A percentile compares a stretch with the other conserved stretches of the same genome.
Evolutionary conservation across 2,888 invertebrate species (phyloP).

Genomic region (Hymenopus coronatus): DNA sequence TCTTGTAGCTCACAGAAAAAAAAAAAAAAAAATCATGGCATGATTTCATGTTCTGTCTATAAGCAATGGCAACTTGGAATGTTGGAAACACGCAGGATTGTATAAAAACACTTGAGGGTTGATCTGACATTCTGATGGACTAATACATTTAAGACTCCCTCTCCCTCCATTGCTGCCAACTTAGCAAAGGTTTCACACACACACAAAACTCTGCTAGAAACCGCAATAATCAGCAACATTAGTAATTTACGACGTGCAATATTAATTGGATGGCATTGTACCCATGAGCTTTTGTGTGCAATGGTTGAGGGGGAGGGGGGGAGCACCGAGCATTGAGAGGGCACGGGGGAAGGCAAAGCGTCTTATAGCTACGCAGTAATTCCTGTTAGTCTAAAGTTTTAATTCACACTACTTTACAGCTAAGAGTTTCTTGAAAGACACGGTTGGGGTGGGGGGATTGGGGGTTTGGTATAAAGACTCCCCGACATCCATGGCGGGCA

Average conservation of each 20-base stretch:
- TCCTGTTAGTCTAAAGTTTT: conserved; percentile 63
- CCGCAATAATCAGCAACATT: conserved; percentile 7
- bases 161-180: no score
- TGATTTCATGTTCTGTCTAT: no score
- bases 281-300: conserved; percentile 9
- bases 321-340: background rate
- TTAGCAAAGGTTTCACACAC: background rate
- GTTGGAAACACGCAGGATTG: no score
- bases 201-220: background rate
- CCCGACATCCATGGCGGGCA: background rate
- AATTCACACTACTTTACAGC: conserved; percentile 56
- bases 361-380: conserved; percentile 45
- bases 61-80: no score
- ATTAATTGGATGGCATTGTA: conserved; percentile 25
- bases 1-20: no score
- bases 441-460: conserved; percentile 36
- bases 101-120: no score
- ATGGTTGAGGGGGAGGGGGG: background rate
- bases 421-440: conserved; percentile 43
- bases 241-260: conserved; percentile 16
- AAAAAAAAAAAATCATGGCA: no score
- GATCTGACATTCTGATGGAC: no score
- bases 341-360: conserved; percentile 22
- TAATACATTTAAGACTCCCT: no score
- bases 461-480: conserved; percentile 17